Conservation (phyloP, 2,888 invertebrate species). For the Drosophila neoperkinsi region DNA sequence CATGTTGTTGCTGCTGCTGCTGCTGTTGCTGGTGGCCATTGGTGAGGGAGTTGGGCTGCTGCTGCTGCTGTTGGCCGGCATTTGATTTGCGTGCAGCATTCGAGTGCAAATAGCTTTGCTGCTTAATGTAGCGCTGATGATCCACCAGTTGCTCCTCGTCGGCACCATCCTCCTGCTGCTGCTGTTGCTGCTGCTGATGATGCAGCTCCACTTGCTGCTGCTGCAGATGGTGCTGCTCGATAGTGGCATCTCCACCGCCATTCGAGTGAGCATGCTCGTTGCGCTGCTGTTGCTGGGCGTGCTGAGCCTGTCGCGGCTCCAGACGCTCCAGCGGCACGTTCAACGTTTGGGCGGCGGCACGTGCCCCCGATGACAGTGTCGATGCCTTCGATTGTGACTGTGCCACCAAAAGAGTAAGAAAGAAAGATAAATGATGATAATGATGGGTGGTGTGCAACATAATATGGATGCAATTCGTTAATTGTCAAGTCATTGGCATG, state of each 20-base stretch:
- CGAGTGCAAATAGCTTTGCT: conserved; percentile 82
- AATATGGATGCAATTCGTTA: conserved; percentile 54
- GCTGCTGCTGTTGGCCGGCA: conserved; percentile 67
- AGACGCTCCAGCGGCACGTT: conserved; percentile 85
- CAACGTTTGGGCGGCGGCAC: conserved; percentile 84
- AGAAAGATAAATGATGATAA: neutral
- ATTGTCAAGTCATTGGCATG: conserved; percentile 72
- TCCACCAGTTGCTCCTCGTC: conserved; percentile 62
- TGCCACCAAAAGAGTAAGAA: conserved; percentile 6
- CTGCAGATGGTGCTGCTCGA: conserved; percentile 50
- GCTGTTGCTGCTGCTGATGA: conserved; percentile 56
- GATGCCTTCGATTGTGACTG: conserved; percentile 85
- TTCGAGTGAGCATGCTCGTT: conserved; percentile 58
- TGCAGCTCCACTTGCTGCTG: conserved; percentile 77
- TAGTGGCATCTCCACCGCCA: conserved; percentile 29
- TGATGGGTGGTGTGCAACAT: conserved; percentile 1
- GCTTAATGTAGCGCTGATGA: conserved; percentile 80
- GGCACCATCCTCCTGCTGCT: conserved; percentile 59
- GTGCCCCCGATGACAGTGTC: conserved; percentile 84
- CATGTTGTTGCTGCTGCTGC: conserved; percentile 49
- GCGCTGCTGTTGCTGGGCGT: conserved; percentile 41
- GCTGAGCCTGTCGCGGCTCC: conserved; percentile 81
- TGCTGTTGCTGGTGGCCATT: conserved; percentile 62
- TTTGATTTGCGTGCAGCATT: conserved; percentile 74
- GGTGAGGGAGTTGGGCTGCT: conserved; percentile 59